Percentiles rank a stretch among this genome's conserved stretches.
Conservation (phyloP, 1,140 invertebrate genomes). For the Eciton burchellii region DNA sequence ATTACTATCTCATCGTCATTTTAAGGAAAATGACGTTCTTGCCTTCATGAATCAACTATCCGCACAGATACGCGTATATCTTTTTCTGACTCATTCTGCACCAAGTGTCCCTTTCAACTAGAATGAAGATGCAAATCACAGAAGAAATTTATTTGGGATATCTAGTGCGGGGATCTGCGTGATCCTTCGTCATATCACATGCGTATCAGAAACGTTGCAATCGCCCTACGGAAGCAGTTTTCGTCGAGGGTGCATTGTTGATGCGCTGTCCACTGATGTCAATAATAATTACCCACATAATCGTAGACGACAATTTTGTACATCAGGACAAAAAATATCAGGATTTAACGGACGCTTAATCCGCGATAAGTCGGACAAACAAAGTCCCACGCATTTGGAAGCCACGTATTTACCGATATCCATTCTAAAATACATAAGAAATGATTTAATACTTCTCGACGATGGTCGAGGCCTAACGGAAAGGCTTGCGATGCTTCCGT, state of each 20-base stretch:
- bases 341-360: too few species aligned
- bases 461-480: not conserved
- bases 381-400: too few species aligned
- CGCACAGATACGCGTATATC: not conserved
- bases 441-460: not conserved
- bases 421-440: slow-evolving; percentile 5
- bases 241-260: too few species aligned
- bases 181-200: slow-evolving; percentile 39
- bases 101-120: not conserved
- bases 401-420: not conserved
- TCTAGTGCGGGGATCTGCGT: slow-evolving; percentile 33
- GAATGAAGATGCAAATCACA: slow-evolving; percentile 32
- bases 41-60: not conserved
- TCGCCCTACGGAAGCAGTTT: not conserved
- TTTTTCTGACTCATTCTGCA: not conserved
- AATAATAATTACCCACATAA: too few species aligned
- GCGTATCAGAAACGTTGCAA: not conserved
- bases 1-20: not conserved
- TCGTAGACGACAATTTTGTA: too few species aligned
- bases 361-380: too few species aligned
- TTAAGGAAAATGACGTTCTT: slow-evolving; percentile 6
- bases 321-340: too few species aligned
- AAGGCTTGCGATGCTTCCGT: not conserved
- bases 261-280: too few species aligned
- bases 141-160: slow-evolving; percentile 36